These are phyloP conservation scores for Oryzias javanicus DNA, from an alignment of 2,113 vertebrate species.

Conservation along the genomic window DNA sequence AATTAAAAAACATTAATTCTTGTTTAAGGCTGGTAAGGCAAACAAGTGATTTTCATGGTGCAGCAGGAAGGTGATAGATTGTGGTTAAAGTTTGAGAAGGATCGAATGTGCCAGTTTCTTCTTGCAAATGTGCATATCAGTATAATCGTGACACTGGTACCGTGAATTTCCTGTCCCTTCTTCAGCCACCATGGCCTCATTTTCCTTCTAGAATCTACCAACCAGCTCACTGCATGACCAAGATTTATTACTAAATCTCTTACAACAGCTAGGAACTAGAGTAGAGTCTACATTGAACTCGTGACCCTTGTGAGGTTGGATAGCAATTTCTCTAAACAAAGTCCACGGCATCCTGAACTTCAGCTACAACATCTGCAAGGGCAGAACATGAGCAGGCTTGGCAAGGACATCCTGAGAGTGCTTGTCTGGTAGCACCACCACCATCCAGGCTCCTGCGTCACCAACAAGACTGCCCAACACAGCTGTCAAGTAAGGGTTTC, in stretches of 20 bases:
- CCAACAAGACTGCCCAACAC: constrained; percentile 84
- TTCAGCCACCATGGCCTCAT: constrained; percentile 78
- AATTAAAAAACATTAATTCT: constrained; percentile 22
- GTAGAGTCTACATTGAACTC: constrained; percentile 86
- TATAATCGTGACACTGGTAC: constrained; percentile 64
- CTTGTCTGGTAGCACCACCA: too few relatives aligned
- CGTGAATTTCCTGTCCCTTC: too few relatives aligned
- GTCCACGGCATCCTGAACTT: constrained; percentile 83
- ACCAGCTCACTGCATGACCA: constrained; percentile 69
- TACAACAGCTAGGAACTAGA: constrained; percentile 79
- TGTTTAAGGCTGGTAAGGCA: constrained; percentile 35
- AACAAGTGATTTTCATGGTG: constrained; percentile 69
- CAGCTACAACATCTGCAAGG: constrained; percentile 80
- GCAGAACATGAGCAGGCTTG: constrained; percentile 76
- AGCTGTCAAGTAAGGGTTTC: constrained; percentile 82
- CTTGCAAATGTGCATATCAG: constrained; percentile 62
- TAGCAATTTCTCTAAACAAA: constrained; percentile 83
- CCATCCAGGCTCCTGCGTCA: constrained; percentile 82
- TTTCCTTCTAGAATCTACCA: constrained; percentile 62
- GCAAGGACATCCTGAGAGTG: constrained; percentile 79
- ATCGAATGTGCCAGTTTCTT: constrained; percentile 36
- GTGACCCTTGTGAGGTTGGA: constrained; percentile 74
- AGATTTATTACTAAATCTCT: constrained; percentile 82
- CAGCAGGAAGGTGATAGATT: constrained; percentile 53
- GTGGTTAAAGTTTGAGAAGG: constrained; percentile 46